Evolutionary conservation across 2,888 invertebrate species (phyloP).

Genomic region (Synanthedon formicaeformis): DNA sequence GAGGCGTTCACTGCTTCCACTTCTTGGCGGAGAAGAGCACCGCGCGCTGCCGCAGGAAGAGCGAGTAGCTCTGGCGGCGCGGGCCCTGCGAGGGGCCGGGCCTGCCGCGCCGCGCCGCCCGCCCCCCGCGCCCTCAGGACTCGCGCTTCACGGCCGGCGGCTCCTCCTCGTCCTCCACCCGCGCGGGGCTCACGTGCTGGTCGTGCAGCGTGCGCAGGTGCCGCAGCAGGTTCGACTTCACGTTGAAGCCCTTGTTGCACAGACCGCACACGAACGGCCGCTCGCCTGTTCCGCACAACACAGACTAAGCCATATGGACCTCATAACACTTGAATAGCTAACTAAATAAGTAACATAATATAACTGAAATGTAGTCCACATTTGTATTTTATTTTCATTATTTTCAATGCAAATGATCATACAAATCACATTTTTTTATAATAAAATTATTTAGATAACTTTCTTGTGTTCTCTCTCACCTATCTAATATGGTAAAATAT

Average conservation of each 20-base stretch:
- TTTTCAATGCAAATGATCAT: neutral
- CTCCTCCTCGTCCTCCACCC: constrained; percentile 22
- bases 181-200: constrained; percentile 62
- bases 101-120: constrained; percentile 41
- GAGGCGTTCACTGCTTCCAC: constrained; percentile 49
- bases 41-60: constrained; percentile 62
- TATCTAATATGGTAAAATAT: no score
- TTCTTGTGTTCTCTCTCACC: no score
- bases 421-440: no score
- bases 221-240: constrained; percentile 80
- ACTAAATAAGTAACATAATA: no score
- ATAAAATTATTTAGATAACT: no score
- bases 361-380: no score
- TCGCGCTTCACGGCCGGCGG: constrained; percentile 36
- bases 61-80: constrained; percentile 59
- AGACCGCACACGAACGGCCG: constrained; percentile 79
- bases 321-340: no score
- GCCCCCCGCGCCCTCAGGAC: constrained; percentile 61
- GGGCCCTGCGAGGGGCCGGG: constrained; percentile 1
- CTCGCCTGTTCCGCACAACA: constrained; percentile 58
- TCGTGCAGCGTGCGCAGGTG: constrained; percentile 82
- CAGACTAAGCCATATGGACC: no score
- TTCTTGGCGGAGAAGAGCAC: constrained; percentile 68
- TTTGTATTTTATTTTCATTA: no score
- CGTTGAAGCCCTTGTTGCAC: constrained; percentile 83